phyloP scores from a whole-genome alignment of 2,797 vertebrate genomes.

The Chromis chromis region DNA sequence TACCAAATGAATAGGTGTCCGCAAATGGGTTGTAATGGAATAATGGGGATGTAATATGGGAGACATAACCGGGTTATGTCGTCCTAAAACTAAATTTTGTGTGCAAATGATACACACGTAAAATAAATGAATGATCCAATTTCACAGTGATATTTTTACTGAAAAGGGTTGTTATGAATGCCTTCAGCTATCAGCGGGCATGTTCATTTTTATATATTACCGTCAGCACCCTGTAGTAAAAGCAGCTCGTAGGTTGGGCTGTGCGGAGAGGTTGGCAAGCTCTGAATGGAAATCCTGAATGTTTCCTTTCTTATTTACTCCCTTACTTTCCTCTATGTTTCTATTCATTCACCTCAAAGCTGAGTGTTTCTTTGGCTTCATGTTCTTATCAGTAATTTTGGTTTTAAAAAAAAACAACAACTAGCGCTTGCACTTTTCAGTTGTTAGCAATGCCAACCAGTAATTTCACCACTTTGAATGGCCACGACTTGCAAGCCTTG shows the following conservation, averaged over 20 bases:
- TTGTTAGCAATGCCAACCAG: neutral
- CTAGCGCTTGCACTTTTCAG: neutral
- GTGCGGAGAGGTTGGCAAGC: too few relatives aligned
- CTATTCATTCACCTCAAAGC: neutral
- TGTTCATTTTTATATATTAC: constrained; percentile 32
- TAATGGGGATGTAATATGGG: constrained; percentile 34
- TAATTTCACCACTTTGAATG: constrained; percentile 5
- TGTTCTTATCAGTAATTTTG: neutral
- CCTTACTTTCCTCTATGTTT: neutral
- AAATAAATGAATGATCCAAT: constrained; percentile 37
- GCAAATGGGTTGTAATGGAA: constrained; percentile 48
- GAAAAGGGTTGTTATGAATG: constrained; percentile 11
- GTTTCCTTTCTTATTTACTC: neutral
- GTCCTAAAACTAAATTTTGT: constrained; percentile 34
- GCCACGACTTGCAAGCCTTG: neutral
- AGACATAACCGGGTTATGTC: constrained; percentile 20
- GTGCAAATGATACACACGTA: constrained; percentile 22
- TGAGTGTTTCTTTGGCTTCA: neutral
- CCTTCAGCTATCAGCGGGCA: constrained; percentile 8
- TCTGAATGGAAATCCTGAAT: neutral
- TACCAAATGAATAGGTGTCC: constrained; percentile 47
- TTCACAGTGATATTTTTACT: constrained; percentile 31
- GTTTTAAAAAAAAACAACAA: neutral
- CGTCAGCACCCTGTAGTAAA: neutral
- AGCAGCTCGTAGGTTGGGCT: neutral